phyloP scores from a whole-genome alignment of 2,797 vertebrate genomes.

The Helostoma temminkii region DNA sequence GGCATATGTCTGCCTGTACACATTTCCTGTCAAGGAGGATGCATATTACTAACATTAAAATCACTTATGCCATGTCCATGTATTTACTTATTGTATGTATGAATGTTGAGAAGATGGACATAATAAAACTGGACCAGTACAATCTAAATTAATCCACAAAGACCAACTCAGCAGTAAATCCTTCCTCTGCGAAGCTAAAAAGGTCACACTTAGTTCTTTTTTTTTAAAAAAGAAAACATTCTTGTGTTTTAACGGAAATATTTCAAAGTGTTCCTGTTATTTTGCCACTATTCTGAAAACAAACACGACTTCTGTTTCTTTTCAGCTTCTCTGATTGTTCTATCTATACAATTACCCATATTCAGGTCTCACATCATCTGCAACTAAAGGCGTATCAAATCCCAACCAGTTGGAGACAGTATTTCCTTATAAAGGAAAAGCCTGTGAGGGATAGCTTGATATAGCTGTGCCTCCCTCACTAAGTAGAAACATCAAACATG shows the following conservation, averaged over 20 bases:
- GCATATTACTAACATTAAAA: conserved; percentile 49
- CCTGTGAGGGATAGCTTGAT: conserved; percentile 82
- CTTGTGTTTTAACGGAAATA: conserved; percentile 26
- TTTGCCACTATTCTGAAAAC: conserved; percentile 54
- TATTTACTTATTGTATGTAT: conserved; percentile 16
- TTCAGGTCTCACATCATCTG: conserved; percentile 76
- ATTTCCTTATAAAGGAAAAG: conserved; percentile 84
- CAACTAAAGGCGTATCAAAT: conserved; percentile 80
- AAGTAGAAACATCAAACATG: conserved; percentile 86
- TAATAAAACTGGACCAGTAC: conserved; percentile 50
- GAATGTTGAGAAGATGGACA: conserved; percentile 22
- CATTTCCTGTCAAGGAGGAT: conserved; percentile 51
- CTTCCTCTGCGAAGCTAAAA: neutral
- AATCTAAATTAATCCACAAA: conserved; percentile 45
- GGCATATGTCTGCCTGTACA: conserved; percentile 55
- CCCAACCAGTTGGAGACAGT: conserved; percentile 78
- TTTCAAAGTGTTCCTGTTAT: conserved; percentile 29
- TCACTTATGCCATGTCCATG: conserved; percentile 43
- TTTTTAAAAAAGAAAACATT: too few species aligned
- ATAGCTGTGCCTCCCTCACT: conserved; percentile 82
- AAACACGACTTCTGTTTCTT: conserved; percentile 53
- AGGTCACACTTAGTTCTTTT: conserved; percentile 27
- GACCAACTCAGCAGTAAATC: conserved; percentile 57
- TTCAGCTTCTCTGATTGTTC: conserved; percentile 60
- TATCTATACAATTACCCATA: conserved; percentile 77